Percentiles rank a stretch among this genome's conserved stretches.
Conservation (phyloP, 2,113 vertebrate species). For the Spilogale gracilis region DNA sequence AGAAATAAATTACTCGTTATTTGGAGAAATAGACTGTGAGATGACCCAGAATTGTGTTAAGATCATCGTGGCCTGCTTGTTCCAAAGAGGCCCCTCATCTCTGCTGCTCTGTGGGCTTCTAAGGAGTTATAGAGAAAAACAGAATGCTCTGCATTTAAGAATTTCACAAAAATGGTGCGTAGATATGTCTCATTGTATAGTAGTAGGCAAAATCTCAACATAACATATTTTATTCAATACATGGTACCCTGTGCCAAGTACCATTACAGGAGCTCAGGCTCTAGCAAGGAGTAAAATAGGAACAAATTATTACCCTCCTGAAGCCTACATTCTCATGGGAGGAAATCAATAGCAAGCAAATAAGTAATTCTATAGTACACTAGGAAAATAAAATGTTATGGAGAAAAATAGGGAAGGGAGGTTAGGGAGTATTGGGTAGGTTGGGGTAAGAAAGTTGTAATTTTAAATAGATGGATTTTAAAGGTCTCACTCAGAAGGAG, state of each 20-base stretch:
- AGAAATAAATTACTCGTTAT: slow-evolving; percentile 46
- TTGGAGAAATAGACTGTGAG: slow-evolving; percentile 53
- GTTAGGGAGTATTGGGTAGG: background rate
- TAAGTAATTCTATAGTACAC: background rate
- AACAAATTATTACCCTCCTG: background rate
- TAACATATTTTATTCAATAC: background rate
- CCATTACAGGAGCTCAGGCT: background rate
- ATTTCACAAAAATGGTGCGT: background rate
- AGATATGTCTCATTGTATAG: background rate
- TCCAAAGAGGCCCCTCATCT: background rate
- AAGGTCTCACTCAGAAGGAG: background rate
- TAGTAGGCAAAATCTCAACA: background rate
- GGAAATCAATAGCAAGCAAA: background rate
- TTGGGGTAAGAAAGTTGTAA: background rate
- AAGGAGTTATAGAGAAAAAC: background rate
- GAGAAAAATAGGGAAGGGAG: background rate
- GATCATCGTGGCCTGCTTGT: background rate
- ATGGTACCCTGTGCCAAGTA: background rate
- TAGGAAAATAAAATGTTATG: background rate
- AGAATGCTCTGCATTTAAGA: background rate
- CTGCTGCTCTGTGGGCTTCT: background rate
- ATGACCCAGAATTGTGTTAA: slow-evolving; percentile 51
- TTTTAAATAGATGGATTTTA: slow-evolving; percentile 15
- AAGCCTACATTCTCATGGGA: background rate
- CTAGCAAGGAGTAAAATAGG: background rate